phyloP scores from a whole-genome alignment of 2,797 vertebrate genomes.

The Danio choprae region DNA sequence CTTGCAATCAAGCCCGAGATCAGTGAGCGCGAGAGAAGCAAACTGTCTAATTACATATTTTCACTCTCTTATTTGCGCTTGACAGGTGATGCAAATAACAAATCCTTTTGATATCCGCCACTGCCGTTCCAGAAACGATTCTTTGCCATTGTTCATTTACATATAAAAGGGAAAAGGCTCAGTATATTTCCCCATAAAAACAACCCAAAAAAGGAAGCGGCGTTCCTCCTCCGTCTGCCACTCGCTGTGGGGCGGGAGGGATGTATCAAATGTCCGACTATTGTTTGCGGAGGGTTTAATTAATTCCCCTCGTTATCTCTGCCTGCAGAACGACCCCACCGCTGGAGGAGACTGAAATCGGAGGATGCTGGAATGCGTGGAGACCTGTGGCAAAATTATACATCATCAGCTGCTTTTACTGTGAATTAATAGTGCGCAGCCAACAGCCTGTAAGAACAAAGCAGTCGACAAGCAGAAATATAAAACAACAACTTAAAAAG shows the following conservation, averaged over 20 bases:
- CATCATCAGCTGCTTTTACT: constrained; percentile 75
- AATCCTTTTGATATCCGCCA: constrained; percentile 68
- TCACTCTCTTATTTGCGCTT: constrained; percentile 64
- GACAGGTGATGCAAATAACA: constrained; percentile 66
- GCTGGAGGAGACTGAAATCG: constrained; percentile 60
- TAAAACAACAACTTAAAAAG: constrained; percentile 59
- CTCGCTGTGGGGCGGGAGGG: constrained; percentile 12
- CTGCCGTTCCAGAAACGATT: constrained; percentile 31
- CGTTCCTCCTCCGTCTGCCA: constrained; percentile 27
- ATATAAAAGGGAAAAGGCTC: constrained; percentile 71
- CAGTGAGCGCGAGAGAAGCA: constrained; percentile 66
- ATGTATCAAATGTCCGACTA: constrained; percentile 73
- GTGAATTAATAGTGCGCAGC: constrained; percentile 78
- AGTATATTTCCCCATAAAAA: constrained; percentile 55
- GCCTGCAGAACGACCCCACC: constrained; percentile 72
- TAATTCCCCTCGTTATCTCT: constrained; percentile 78
- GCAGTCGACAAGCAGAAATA: constrained; percentile 66
- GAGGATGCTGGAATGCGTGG: constrained; percentile 33
- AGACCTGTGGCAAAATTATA: constrained; percentile 47
- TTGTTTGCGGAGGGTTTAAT: constrained; percentile 77
- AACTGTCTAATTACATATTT: constrained; percentile 74
- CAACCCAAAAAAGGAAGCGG: constrained; percentile 49
- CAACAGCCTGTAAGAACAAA: constrained; percentile 76
- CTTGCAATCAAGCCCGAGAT: constrained; percentile 67
- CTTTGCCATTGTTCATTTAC: constrained; percentile 65